phyloP scores from a whole-genome alignment of 2,888 invertebrate genomes.

The Lithophane socia region DNA sequence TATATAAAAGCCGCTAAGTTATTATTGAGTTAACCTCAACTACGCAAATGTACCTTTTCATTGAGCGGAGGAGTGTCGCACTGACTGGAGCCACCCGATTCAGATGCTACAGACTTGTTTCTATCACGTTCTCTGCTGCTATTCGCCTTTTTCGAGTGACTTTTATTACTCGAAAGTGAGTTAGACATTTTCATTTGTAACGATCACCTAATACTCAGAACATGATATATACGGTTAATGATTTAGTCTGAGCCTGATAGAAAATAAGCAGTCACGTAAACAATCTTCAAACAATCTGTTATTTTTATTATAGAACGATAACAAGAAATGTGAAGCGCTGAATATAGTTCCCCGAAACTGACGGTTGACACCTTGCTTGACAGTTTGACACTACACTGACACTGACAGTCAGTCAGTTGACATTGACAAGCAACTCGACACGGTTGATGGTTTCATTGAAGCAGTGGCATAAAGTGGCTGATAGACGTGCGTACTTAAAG shows the following conservation, averaged over 20 bases:
- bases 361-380: slow-evolving; percentile 16
- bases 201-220: slow-evolving; percentile 46
- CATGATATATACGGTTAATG: slow-evolving; percentile 44
- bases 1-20: slow-evolving; percentile 46
- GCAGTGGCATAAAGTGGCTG: too few relatives aligned
- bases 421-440: slow-evolving; percentile 18
- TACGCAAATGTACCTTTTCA: slow-evolving; percentile 79
- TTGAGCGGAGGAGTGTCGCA: slow-evolving; percentile 87
- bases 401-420: slow-evolving; percentile 13
- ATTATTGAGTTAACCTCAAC: slow-evolving; percentile 32
- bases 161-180: slow-evolving; percentile 80
- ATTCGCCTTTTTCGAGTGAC: slow-evolving; percentile 81
- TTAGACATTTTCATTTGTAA: slow-evolving; percentile 79
- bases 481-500: too few relatives aligned
- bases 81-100: slow-evolving; percentile 88
- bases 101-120: slow-evolving; percentile 84
- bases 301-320: slow-evolving; percentile 47
- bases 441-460: slow-evolving; percentile 10
- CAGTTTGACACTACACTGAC: too few relatives aligned
- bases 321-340: slow-evolving; percentile 46
- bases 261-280: slow-evolving; percentile 55
- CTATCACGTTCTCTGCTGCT: slow-evolving; percentile 85
- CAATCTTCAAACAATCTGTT: slow-evolving; percentile 61
- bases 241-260: slow-evolving; percentile 29
- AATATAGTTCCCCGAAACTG: slow-evolving; percentile 31